phyloP scores from a whole-genome alignment of 2,113 vertebrate species.

The Sigmodon hispidus region DNA sequence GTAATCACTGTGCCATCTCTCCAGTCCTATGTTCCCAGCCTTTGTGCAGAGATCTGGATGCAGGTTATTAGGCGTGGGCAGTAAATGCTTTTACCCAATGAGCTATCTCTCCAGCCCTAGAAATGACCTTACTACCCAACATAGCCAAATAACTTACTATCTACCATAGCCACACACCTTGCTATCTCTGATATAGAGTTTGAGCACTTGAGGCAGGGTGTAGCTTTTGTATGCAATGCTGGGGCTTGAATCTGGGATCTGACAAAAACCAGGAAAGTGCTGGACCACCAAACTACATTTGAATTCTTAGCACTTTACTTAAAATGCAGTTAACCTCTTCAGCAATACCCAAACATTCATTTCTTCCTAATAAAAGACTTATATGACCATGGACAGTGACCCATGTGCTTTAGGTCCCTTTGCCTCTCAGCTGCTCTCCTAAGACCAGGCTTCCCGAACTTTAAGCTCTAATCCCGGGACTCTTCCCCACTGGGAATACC shows the following conservation, averaged over 20 bases:
- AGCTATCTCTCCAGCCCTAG: not conserved
- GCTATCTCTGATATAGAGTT: not conserved
- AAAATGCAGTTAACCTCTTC: not conserved
- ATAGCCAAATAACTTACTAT: not conserved
- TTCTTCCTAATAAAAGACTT: not conserved
- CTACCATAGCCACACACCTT: not conserved
- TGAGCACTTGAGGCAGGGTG: too few species aligned
- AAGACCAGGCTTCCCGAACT: not conserved
- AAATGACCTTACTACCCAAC: not conserved
- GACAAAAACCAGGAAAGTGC: not conserved
- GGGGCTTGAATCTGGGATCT: not conserved
- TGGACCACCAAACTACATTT: not conserved
- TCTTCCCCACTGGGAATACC: not conserved
- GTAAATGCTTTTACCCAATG: not conserved
- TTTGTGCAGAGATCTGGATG: not conserved
- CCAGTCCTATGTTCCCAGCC: too few species aligned
- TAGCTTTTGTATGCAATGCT: not conserved
- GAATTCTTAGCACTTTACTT: not conserved
- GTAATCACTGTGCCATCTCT: not conserved
- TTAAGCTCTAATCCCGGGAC: not conserved
- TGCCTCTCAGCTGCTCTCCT: not conserved
- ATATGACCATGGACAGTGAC: not conserved
- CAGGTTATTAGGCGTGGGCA: too few species aligned
- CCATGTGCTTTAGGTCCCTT: not conserved
- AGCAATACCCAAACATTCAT: not conserved